A percentile compares a stretch with the other conserved stretches of the same genome.
phyloP scores from a whole-genome alignment of 2,797 vertebrate genomes.

The Tenualosa thibaudeaui region DNA sequence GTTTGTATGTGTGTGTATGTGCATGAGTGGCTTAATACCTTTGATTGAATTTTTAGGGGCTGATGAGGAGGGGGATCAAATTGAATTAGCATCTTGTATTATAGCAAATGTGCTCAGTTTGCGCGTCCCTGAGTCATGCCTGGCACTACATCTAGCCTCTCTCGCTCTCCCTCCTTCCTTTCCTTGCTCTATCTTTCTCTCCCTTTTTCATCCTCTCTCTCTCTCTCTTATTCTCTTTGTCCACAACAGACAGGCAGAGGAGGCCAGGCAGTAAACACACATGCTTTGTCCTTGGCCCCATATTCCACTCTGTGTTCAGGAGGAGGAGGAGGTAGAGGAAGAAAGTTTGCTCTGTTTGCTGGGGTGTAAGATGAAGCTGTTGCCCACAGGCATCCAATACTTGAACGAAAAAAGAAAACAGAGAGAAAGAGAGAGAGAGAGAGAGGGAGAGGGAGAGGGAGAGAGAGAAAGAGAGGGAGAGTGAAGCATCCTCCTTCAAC shows the following conservation, averaged over 20 bases:
- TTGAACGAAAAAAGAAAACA: not conserved
- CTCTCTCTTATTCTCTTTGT: not conserved
- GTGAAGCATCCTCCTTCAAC: constrained; percentile 65
- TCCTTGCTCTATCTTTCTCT: constrained; percentile 27
- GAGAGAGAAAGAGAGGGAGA: too few relatives aligned
- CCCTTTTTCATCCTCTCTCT: not conserved
- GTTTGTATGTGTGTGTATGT: not conserved
- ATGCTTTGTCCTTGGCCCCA: not conserved
- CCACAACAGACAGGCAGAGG: not conserved
- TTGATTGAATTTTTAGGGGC: constrained; percentile 68
- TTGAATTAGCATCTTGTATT: constrained; percentile 69
- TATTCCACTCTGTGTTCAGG: not conserved
- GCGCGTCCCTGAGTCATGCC: not conserved
- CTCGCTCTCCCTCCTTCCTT: constrained; percentile 56
- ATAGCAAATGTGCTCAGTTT: constrained; percentile 56
- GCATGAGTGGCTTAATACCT: constrained; percentile 12
- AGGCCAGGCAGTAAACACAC: not conserved
- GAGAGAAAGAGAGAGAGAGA: not conserved
- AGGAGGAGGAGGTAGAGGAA: not conserved
- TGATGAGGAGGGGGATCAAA: constrained; percentile 56
- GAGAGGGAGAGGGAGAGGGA: not conserved
- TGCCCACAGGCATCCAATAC: not conserved
- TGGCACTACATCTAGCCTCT: constrained; percentile 34
- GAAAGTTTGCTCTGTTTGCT: not conserved
- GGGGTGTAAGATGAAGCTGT: not conserved